Evolutionary conservation across 2,113 vertebrate species (phyloP), one percentile per base, ranked within the genome.

Genomic region (Nematolebias whitei): DNA sequence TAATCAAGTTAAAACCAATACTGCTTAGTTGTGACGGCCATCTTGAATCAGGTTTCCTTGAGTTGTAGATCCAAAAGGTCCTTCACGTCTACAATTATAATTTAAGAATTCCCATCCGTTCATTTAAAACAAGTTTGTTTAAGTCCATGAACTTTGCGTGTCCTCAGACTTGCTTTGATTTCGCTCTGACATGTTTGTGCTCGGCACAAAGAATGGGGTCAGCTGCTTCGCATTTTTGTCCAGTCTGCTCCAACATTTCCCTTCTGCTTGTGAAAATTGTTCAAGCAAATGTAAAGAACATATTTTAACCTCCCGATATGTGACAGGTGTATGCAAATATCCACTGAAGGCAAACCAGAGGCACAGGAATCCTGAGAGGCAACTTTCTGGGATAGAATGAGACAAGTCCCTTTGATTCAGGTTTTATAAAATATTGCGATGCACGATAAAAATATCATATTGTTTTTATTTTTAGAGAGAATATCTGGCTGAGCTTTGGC

Each of bases 191-290:
- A 59, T 16, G 18, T 61, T 5, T 11, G 40, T 43, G 22, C 57
- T 38, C 41, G 39, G 20, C 71, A 32, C 57, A 18, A 16, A 6
- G 56, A 72, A 77, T 61, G 63, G 44, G 22, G 69, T 32, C 47
- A 73, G 45, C 48, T 73, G 51, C 22, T 65, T 64, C 23, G 63
- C 63, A 78, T 83, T 76, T 79, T 48, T 63, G 57, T 56, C 55
- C 24, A 32, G 38, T 64, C 2, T 68, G 71, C 3, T 70, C 45
- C 51, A 51, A 63, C 59, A 78, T 85, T 82, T 77, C 62, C 12
- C 68, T 56, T 24, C 7, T 51, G 55, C 62, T 24, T 71, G 87
- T 78, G 80, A 86, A 81, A 74, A 63, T 22, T 48, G 67, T 68
- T 68, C 53, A 65, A 67, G 55, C 65, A 61, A 67, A 74, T 35